Base-by-base conservation (phyloP, 2,888 invertebrate species). In the Oligia strigilis region DNA sequence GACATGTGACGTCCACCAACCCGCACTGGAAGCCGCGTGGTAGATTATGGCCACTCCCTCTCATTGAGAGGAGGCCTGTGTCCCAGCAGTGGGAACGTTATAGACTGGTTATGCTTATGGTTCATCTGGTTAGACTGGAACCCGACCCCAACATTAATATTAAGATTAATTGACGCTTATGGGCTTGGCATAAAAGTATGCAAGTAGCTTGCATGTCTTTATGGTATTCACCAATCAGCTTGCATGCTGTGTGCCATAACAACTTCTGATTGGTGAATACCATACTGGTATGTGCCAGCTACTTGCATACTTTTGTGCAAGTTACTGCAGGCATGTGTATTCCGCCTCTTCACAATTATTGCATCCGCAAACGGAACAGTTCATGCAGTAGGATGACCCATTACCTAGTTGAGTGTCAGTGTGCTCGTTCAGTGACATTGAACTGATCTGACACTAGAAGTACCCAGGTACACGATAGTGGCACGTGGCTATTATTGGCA, bases 391-490 rank as follows among this genome's bases (percentile, higher is more conserved):
- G 14, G 19, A 69, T 36, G 64, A 23, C 62, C 58, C 46, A 72
- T 80, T 72, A 73, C n/a, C 40, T 36, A 69, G 49, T 43, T 64
- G 40, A 52, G 69, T 70, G 81, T 80, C 29, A 67, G 58, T 43
- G 72, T 64, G 70, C 29, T 80, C 23, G n/a, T 40, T 60, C 14
- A n/a, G 5, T 69, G 84, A 80, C 69, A 72, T 69, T 82, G 62
- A 80, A 64, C 29, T 84, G 43, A 36, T 29, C 49, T 52, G 40
- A 49, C 80, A 69, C 60, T 72, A 60, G 36, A 36, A 9, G 29
- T 65, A 17, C 43, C 19, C 29, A n/a, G 17, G 19, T 58, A 11
- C 62, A 55, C 60, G 36, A 52, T 4, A 55, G 6, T 17, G 84
- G 29, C 62, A 14, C 84, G 29, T 82, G 72, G n/a, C 19, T 9